A percentile compares a stretch with the other conserved stretches of the same genome.
These are phyloP conservation scores for Pipa parva DNA, from an alignment of 2,113 vertebrate genomes.

Conservation along the genomic window DNA sequence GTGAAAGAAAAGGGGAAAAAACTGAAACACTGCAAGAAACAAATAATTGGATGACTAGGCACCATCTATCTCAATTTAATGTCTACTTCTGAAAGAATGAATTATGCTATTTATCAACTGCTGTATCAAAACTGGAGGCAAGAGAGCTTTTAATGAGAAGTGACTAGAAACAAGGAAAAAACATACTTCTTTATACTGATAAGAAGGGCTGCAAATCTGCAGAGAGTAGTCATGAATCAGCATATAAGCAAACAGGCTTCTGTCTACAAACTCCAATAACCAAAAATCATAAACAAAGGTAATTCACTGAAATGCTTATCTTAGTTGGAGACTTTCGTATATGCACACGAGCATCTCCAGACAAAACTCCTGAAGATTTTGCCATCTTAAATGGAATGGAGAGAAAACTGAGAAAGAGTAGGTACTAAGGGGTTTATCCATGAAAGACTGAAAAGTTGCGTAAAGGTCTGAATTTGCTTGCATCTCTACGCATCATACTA, in stretches of 20 bases:
- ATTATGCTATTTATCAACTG: slow-evolving; percentile 40
- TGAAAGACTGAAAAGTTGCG: too few species aligned
- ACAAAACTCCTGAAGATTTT: too few species aligned
- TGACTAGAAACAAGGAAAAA: slow-evolving; percentile 6
- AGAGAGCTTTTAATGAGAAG: slow-evolving; percentile 35
- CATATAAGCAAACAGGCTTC: slow-evolving; percentile 5
- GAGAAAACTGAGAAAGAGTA: too few species aligned
- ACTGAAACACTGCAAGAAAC: slow-evolving; percentile 15
- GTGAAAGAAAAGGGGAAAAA: slow-evolving; percentile 10
- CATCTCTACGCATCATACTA: too few species aligned
- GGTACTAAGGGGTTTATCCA: too few species aligned
- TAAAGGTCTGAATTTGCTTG: too few species aligned
- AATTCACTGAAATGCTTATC: too few species aligned
- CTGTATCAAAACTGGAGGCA: slow-evolving; percentile 32
- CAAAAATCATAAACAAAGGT: too few species aligned
- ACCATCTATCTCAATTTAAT: slow-evolving; percentile 41
- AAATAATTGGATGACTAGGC: slow-evolving; percentile 39
- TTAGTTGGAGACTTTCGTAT: too few species aligned
- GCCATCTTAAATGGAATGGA: too few species aligned
- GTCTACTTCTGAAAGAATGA: slow-evolving; percentile 41
- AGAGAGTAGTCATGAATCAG: slow-evolving; percentile 7
- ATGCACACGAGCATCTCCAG: too few species aligned
- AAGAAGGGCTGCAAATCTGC: neutral
- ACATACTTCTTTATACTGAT: slow-evolving; percentile 20
- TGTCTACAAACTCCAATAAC: too few species aligned